Percentiles rank a stretch among this genome's conserved stretches.
Evolutionary conservation across 2,113 vertebrate species (phyloP).

Genomic region (Leucopternis melanops): DNA sequence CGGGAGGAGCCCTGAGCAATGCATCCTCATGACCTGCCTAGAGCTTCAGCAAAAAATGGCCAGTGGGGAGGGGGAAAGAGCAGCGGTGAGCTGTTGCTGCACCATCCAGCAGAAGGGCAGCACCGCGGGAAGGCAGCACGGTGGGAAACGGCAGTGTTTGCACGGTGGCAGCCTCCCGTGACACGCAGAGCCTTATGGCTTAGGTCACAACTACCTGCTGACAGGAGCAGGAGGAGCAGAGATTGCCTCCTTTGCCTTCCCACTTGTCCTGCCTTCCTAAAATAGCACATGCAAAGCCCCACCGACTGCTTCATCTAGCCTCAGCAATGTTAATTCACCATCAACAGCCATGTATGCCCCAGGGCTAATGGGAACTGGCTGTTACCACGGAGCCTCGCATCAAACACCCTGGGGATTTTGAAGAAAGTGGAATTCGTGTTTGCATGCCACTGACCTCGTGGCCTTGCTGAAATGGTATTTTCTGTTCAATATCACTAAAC

Average conservation of each 20-base stretch:
- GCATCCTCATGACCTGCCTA: accelerated
- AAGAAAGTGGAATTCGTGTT: accelerated
- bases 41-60: not conserved
- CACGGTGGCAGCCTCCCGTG: not conserved
- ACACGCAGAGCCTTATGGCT: not conserved
- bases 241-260: not conserved
- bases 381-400: not conserved
- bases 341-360: not conserved
- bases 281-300: not conserved
- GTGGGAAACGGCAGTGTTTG: not conserved
- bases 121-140: accelerated
- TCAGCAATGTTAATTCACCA: not conserved
- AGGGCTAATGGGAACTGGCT: not conserved
- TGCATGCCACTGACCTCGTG: accelerated
- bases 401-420: not conserved
- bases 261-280: not conserved
- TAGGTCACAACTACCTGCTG: not conserved
- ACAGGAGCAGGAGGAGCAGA: not conserved
- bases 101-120: not conserved
- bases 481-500: not conserved
- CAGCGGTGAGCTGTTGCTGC: not conserved
- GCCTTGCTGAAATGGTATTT: not conserved
- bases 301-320: not conserved
- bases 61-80: not conserved
- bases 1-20: accelerated